phyloP scores from a whole-genome alignment of 1,140 invertebrate species.

The Aphelenchoides avenae region DNA sequence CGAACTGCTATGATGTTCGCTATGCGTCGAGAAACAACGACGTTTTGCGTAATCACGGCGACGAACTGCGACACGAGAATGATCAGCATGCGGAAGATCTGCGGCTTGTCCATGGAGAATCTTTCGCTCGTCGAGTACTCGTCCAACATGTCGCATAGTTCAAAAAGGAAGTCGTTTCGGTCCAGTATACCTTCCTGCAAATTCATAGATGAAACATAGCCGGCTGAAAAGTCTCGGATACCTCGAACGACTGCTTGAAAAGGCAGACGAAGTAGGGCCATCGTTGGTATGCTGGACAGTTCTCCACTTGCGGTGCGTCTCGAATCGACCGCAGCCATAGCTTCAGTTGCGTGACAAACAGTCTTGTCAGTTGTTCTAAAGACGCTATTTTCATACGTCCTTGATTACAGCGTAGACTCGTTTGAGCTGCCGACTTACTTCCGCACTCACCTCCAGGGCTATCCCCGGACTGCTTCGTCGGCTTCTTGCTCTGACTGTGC shows the following conservation, averaged over 20 bases:
- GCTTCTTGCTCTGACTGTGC: not conserved
- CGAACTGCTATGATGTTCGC: slow-evolving; percentile 36
- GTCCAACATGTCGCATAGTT: slow-evolving; percentile 36
- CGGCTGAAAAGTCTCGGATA: slow-evolving; percentile 11
- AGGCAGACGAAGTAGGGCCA: slow-evolving; percentile 44
- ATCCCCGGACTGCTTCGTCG: slow-evolving; percentile 17
- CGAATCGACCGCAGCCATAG: slow-evolving; percentile 5
- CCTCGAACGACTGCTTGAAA: slow-evolving; percentile 51
- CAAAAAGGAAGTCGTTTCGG: slow-evolving; percentile 45
- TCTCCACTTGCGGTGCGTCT: slow-evolving; percentile 25
- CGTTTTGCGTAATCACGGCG: slow-evolving; percentile 42
- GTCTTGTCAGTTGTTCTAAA: no score
- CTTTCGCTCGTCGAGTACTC: slow-evolving; percentile 43
- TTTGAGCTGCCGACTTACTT: no score
- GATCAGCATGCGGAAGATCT: slow-evolving; percentile 43
- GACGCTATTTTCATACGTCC: not conserved
- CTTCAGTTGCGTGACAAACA: not conserved
- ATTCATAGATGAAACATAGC: slow-evolving; percentile 1
- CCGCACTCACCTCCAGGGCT: no score
- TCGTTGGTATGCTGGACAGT: slow-evolving; percentile 29
- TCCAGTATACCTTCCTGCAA: slow-evolving; percentile 47
- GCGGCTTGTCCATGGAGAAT: slow-evolving; percentile 45
- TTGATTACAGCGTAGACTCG: slow-evolving; percentile 1
- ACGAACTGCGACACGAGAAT: slow-evolving; percentile 38
- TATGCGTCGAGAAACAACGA: slow-evolving; percentile 31